Conservation (phyloP, 2,888 invertebrate genomes). For the Aethes cnicana region DNA sequence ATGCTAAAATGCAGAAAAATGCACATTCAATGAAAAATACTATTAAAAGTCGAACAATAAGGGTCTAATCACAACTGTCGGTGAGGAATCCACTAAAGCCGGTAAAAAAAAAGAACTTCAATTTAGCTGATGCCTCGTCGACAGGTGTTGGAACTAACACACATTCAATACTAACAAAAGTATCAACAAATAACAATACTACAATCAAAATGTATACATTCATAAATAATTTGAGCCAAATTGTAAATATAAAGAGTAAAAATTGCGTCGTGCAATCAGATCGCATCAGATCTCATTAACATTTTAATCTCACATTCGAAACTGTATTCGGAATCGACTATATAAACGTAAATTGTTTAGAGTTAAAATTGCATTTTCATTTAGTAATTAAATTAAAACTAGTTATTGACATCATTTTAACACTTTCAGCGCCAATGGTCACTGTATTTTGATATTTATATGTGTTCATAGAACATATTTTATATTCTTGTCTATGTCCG, state of each 20-base stretch:
- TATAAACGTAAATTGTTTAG: neutral
- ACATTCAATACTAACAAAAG: neutral
- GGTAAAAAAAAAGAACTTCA: too few species aligned
- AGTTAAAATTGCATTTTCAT: neutral
- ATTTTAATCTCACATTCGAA: conserved; percentile 15
- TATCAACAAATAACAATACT: conserved; percentile 9
- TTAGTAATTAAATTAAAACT: too few species aligned
- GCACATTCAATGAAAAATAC: neutral
- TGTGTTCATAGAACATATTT: too few species aligned
- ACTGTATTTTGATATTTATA: too few species aligned
- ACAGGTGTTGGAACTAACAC: neutral
- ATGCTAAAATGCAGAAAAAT: conserved; percentile 6
- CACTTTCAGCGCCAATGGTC: too few species aligned
- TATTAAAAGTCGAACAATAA: too few species aligned
- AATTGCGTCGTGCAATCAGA: conserved; percentile 6
- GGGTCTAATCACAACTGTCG: too few species aligned
- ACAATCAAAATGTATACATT: conserved; percentile 2
- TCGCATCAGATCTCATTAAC: conserved; percentile 21
- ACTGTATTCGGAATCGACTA: neutral
- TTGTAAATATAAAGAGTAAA: neutral
- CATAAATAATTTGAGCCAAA: conserved; percentile 21
- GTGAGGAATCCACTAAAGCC: too few species aligned
- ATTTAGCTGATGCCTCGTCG: too few species aligned
- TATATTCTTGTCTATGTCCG: too few species aligned
- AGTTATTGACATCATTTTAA: too few species aligned